These are phyloP conservation scores for Drosophila hamatofila DNA, from an alignment of 2,888 invertebrate species.

Conservation along the genomic window DNA sequence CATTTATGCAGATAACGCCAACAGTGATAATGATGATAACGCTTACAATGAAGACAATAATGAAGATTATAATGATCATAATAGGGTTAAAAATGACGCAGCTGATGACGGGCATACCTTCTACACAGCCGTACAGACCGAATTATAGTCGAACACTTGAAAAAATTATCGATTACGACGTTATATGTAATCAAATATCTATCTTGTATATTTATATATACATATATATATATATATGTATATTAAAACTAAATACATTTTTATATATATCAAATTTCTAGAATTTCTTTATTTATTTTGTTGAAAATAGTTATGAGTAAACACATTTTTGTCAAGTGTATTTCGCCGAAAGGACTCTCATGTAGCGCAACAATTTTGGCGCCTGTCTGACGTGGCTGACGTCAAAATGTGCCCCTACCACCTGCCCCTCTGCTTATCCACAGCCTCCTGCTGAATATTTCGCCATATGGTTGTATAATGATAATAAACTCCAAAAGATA, in stretches of 20 bases:
- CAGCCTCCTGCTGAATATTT: slow-evolving; percentile 59
- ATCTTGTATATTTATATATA: no score
- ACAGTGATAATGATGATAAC: slow-evolving; percentile 34
- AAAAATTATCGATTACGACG: neutral
- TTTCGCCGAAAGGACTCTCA: slow-evolving; percentile 12
- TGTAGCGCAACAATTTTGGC: slow-evolving; percentile 64
- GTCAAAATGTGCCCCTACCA: slow-evolving; percentile 45
- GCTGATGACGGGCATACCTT: slow-evolving; percentile 16
- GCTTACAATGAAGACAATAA: neutral
- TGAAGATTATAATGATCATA: neutral
- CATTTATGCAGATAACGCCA: slow-evolving; percentile 69
- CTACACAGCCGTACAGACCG: neutral
- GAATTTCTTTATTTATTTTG: no score
- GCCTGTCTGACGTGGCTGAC: slow-evolving; percentile 56
- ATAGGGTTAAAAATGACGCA: slow-evolving; percentile 30
- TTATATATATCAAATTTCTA: no score
- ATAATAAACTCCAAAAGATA: slow-evolving; percentile 83
- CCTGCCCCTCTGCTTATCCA: neutral
- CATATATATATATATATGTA: no score
- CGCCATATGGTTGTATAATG: slow-evolving; percentile 81
- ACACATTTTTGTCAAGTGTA: slow-evolving; percentile 33
- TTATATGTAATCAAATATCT: neutral
- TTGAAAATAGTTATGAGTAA: no score
- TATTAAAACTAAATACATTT: no score
- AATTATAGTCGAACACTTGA: neutral